phyloP scores from a whole-genome alignment of 2,888 invertebrate genomes.

The Drosophila subquinaria region DNA sequence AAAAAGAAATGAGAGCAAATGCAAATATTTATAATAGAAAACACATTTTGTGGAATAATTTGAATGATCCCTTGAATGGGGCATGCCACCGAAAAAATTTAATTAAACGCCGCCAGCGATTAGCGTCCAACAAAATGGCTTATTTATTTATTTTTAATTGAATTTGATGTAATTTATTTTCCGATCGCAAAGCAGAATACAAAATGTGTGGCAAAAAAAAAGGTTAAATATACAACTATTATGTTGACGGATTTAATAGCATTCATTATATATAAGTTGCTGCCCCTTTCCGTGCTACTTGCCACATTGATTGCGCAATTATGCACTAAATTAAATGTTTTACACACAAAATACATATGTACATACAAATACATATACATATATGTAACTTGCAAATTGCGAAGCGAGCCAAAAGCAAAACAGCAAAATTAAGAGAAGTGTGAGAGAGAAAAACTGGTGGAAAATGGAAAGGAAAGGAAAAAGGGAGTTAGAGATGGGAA shows the following conservation, averaged over 20 bases:
- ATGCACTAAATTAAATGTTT: slow-evolving; percentile 71
- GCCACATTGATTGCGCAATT: slow-evolving; percentile 72
- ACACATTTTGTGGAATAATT: slow-evolving; percentile 24
- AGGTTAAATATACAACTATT: not conserved
- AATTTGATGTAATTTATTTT: slow-evolving; percentile 52
- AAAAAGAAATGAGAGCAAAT: not conserved
- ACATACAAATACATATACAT: slow-evolving; percentile 2
- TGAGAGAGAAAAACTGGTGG: not conserved
- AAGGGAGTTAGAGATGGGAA: slow-evolving; percentile 12
- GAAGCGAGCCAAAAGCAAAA: slow-evolving; percentile 32
- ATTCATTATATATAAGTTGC: not conserved
- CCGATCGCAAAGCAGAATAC: slow-evolving; percentile 21
- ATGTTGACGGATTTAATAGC: slow-evolving; percentile 16
- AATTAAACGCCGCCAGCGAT: slow-evolving; percentile 43
- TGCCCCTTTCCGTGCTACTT: not conserved
- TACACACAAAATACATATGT: not conserved
- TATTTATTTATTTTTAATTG: slow-evolving; percentile 65
- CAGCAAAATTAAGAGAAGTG: slow-evolving; percentile 11
- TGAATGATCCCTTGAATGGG: slow-evolving; percentile 12
- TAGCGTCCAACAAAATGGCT: slow-evolving; percentile 36
- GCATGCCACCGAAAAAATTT: slow-evolving; percentile 30
- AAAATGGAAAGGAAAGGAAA: not conserved
- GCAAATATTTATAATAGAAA: slow-evolving; percentile 26
- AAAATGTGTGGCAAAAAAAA: not conserved
- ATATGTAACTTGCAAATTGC: slow-evolving; percentile 39